Evolutionary conservation across 2,888 invertebrate species (phyloP).

Genomic region (Chalcosyrphus nemorum): DNA sequence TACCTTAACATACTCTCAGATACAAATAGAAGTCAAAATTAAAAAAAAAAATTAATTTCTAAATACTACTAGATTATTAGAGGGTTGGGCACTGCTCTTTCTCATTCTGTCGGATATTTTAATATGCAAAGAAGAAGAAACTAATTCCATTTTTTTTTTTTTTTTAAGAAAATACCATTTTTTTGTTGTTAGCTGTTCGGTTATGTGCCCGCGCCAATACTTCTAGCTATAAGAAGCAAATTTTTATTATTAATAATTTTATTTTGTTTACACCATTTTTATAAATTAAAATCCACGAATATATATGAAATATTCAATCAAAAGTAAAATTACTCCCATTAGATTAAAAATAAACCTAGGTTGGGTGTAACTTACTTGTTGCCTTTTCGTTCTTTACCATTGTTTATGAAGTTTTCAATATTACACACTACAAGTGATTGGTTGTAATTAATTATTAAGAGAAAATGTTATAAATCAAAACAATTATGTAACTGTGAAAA

Average conservation of each 20-base stretch:
- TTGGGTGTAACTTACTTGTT: slow-evolving; percentile 37
- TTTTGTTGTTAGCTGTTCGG: slow-evolving; percentile 17
- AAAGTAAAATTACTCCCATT: slow-evolving; percentile 25
- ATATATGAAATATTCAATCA: slow-evolving; percentile 46
- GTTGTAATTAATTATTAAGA: slow-evolving; percentile 21
- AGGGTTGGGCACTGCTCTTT: slow-evolving; percentile 16
- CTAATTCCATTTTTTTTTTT: slow-evolving; percentile 10
- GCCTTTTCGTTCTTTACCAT: slow-evolving; percentile 13
- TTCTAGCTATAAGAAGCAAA: slow-evolving; percentile 40
- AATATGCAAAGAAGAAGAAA: background rate
- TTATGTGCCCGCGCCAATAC: slow-evolving; percentile 33
- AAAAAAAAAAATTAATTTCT: slow-evolving; percentile 46
- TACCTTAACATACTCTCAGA: slow-evolving; percentile 67
- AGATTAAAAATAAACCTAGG: slow-evolving; percentile 20
- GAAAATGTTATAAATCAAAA: slow-evolving; percentile 56
- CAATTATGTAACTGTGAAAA: slow-evolving; percentile 70
- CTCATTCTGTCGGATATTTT: too few species aligned
- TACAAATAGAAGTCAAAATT: slow-evolving; percentile 66
- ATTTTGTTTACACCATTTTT: slow-evolving; percentile 35
- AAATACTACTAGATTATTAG: slow-evolving; percentile 47
- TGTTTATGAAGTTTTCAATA: slow-evolving; percentile 23
- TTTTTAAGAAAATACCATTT: slow-evolving; percentile 17
- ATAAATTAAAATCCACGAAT: slow-evolving; percentile 54
- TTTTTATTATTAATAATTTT: slow-evolving; percentile 8
- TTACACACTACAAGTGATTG: slow-evolving; percentile 38